These are phyloP conservation scores for Ectemnius lituratus DNA, from an alignment of 2,888 invertebrate genomes.

Conservation along the genomic window DNA sequence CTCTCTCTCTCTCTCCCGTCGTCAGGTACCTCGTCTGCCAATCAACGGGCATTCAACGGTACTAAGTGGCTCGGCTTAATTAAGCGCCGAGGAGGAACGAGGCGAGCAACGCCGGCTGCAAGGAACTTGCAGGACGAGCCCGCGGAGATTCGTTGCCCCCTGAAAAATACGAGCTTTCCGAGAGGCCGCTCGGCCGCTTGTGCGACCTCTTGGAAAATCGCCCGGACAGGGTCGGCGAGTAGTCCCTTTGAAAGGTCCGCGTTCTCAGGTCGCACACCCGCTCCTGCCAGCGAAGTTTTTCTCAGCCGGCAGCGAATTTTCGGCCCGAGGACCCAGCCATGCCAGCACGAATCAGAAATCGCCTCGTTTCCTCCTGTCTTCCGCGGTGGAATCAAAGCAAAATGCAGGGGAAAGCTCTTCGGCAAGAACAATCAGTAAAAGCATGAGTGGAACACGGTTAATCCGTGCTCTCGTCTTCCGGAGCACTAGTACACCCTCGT, in stretches of 20 bases:
- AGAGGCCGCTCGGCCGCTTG: background rate
- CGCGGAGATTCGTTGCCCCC: conserved; percentile 36
- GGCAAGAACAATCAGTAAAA: background rate
- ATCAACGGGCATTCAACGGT: conserved; percentile 71
- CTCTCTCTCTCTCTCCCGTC: conserved; percentile 41
- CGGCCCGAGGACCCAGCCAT: background rate
- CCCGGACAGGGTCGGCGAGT: conserved; percentile 24
- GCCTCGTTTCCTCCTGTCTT: conserved; percentile 27
- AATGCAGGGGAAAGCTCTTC: background rate
- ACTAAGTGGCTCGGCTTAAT: conserved; percentile 71
- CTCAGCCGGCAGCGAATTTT: conserved; percentile 1
- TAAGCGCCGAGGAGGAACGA: conserved; percentile 59
- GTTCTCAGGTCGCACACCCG: background rate
- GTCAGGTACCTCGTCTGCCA: conserved; percentile 65
- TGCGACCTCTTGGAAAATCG: conserved; percentile 53
- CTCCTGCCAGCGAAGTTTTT: background rate
- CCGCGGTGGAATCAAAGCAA: conserved; percentile 10
- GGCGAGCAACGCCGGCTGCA: conserved; percentile 19
- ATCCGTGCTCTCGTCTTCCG: background rate
- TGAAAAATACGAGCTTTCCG: conserved; percentile 47
- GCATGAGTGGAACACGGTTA: background rate
- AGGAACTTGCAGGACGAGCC: conserved; percentile 37
- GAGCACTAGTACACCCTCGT: background rate
- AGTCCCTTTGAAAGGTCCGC: conserved; percentile 40
- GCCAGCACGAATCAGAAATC: conserved; percentile 22